phyloP scores from a whole-genome alignment of 2,888 invertebrate genomes.

The Pollenia angustigena region DNA sequence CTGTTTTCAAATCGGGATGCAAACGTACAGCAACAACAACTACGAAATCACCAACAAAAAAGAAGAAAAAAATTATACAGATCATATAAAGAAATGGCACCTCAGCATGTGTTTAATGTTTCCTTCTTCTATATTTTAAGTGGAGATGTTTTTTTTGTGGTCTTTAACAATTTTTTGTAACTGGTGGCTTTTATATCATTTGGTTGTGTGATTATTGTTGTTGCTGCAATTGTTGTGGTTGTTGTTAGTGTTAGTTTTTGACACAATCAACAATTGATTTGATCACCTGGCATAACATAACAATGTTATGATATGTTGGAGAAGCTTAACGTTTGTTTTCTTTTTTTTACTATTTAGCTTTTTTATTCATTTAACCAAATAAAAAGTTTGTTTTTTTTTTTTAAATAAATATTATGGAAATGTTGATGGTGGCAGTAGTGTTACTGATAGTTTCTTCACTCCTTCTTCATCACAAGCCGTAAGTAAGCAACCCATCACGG shows the following conservation, averaged over 20 bases:
- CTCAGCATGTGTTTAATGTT: slow-evolving; percentile 73
- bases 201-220: slow-evolving; percentile 44
- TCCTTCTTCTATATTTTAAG: slow-evolving; percentile 58
- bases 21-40: slow-evolving; percentile 46
- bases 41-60: slow-evolving; percentile 33
- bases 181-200: slow-evolving; percentile 39
- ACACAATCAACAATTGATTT: slow-evolving; percentile 81
- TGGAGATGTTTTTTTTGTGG: slow-evolving; percentile 39
- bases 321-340: slow-evolving; percentile 68
- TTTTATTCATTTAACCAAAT: slow-evolving; percentile 14
- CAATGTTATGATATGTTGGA: slow-evolving; percentile 76
- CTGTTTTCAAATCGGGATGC: slow-evolving; percentile 52
- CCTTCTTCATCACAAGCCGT: slow-evolving; percentile 44
- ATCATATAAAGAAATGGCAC: slow-evolving; percentile 72
- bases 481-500: slow-evolving; percentile 16
- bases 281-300: slow-evolving; percentile 78
- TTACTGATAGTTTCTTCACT: slow-evolving; percentile 64
- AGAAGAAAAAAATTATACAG: slow-evolving; percentile 45
- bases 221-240: slow-evolving; percentile 53
- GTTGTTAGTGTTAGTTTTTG: slow-evolving; percentile 73
- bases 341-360: not conserved
- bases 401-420: slow-evolving; percentile 10
- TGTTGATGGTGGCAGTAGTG: slow-evolving; percentile 40
- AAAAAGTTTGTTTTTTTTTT: slow-evolving; percentile 45
- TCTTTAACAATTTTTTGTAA: not conserved